Evolutionary conservation across 2,888 invertebrate genomes (phyloP).

Genomic region (Stenotaenia linearis): DNA sequence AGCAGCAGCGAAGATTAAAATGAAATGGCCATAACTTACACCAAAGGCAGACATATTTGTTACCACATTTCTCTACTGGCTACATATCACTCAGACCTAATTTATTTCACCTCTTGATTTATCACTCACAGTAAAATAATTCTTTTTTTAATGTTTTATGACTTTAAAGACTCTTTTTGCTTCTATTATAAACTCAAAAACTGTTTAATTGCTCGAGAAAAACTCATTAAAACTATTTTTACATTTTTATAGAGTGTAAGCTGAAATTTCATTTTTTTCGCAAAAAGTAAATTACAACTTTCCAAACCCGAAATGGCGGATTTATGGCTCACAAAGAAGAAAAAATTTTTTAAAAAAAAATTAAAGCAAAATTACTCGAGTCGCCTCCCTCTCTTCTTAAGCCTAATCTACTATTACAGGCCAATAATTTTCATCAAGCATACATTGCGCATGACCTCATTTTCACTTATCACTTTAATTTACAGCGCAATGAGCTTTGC

Average conservation of each 20-base stretch:
- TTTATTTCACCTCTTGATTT: background rate
- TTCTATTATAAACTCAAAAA: background rate
- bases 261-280: background rate
- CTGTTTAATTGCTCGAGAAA: background rate
- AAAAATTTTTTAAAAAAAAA: background rate
- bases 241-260: background rate
- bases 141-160: background rate
- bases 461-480: conserved; percentile 24
- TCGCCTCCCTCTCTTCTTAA: background rate
- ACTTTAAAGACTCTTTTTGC: background rate
- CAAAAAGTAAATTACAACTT: too few relatives aligned
- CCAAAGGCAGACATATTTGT: conserved; percentile 10
- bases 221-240: background rate
- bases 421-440: conserved; percentile 14
- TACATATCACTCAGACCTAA: background rate
- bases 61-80: conserved; percentile 17
- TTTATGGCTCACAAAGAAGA: background rate
- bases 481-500: conserved; percentile 11
- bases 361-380: background rate
- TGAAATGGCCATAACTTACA: conserved; percentile 12
- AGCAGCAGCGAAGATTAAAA: conserved; percentile 12
- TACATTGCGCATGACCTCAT: conserved; percentile 24
- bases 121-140: background rate
- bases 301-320: background rate
- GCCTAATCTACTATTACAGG: background rate